phyloP scores from a whole-genome alignment of 2,113 vertebrate species.

The Ciconia stormi region DNA sequence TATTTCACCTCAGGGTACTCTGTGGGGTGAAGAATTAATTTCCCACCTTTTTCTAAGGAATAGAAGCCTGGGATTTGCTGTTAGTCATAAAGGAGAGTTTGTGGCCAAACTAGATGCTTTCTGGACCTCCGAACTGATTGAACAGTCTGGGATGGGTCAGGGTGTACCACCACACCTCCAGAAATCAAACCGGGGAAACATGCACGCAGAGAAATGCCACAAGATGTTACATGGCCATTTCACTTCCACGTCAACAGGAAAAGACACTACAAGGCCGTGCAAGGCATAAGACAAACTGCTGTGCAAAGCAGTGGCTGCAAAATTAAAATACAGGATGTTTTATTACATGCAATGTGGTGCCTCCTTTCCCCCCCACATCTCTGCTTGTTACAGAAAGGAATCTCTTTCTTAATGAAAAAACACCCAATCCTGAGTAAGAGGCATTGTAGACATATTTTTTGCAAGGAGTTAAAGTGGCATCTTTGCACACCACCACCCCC shows the following conservation, averaged over 20 bases:
- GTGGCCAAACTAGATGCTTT: background rate
- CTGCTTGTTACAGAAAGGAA: background rate
- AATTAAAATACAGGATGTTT: background rate
- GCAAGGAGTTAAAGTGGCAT: background rate
- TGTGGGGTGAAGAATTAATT: conserved; percentile 1
- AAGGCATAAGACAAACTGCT: background rate
- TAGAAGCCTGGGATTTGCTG: background rate
- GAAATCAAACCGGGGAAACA: background rate
- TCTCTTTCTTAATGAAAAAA: background rate
- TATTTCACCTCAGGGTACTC: conserved; percentile 22
- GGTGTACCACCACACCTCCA: background rate
- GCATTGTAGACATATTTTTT: background rate
- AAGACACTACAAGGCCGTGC: background rate
- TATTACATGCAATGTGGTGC: background rate
- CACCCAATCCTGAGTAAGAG: background rate
- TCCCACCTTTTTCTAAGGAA: background rate
- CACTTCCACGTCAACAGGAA: background rate
- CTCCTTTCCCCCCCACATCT: background rate
- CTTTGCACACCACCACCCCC: background rate
- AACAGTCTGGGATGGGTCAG: background rate
- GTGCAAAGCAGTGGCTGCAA: background rate
- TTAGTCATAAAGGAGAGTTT: background rate
- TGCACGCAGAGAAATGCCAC: background rate
- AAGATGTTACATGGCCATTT: background rate
- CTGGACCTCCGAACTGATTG: background rate